Evolutionary conservation across 2,888 invertebrate genomes (phyloP).

Genomic region (Prenolepis imparis): DNA sequence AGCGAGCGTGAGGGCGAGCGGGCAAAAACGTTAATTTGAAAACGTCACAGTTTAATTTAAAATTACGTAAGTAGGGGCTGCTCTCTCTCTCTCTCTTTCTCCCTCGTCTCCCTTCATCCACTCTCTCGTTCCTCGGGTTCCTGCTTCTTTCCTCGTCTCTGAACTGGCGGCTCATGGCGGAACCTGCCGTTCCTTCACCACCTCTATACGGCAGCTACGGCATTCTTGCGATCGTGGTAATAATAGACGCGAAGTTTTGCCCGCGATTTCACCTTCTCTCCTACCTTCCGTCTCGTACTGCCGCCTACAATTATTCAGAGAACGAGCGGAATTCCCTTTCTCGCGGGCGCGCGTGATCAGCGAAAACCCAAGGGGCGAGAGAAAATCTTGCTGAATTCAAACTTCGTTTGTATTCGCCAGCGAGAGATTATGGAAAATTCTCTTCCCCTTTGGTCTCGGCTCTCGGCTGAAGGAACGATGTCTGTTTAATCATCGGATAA

Average conservation of each 20-base stretch:
- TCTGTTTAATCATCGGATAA: constrained; percentile 32
- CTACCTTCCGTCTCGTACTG: constrained; percentile 65
- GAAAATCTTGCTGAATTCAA: constrained; percentile 61
- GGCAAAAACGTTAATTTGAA: constrained; percentile 86
- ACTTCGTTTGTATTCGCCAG: constrained; percentile 47
- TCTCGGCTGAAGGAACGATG: background rate
- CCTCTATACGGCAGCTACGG: constrained; percentile 57
- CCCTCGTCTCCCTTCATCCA: constrained; percentile 53
- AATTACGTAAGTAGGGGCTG: constrained; percentile 84
- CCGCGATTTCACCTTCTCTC: constrained; percentile 73
- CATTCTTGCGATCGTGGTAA: constrained; percentile 79
- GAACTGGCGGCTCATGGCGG: constrained; percentile 36
- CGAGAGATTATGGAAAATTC: constrained; percentile 54
- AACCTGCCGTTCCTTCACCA: constrained; percentile 40
- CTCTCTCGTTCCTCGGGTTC: constrained; percentile 54
- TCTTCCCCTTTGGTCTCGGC: constrained; percentile 13
- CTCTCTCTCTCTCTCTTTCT: constrained; percentile 58
- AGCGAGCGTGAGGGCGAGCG: constrained; percentile 68
- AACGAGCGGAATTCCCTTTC: constrained; percentile 75
- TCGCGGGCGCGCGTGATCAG: constrained; percentile 58
- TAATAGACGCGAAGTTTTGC: constrained; percentile 78
- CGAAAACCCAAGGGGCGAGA: constrained; percentile 46
- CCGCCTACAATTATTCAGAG: constrained; percentile 77
- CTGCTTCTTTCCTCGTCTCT: constrained; percentile 43
- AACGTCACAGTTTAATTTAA: constrained; percentile 86